Evolutionary conservation across 2,113 vertebrate genomes (phyloP).

Genomic region (Cariama cristata): DNA sequence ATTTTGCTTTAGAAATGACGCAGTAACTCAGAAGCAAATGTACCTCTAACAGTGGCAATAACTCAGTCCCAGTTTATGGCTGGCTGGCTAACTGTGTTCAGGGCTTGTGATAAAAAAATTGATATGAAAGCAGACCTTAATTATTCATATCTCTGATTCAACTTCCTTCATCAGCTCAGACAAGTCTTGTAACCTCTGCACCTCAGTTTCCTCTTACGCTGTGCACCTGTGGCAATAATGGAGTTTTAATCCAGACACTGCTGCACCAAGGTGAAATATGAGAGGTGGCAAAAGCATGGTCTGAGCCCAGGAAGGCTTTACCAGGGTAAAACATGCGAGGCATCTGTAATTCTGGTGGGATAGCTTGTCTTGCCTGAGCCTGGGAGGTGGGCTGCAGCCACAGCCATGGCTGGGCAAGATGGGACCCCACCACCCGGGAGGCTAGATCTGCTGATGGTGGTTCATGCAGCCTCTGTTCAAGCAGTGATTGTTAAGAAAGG

Average conservation of each 20-base stretch:
- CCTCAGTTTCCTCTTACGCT: not conserved
- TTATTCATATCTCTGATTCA: not conserved
- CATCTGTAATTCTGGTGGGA: not conserved
- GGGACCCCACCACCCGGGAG: fast-evolving
- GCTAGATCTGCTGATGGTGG: not conserved
- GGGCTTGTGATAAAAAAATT: not conserved
- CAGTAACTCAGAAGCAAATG: not conserved
- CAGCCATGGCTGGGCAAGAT: fast-evolving
- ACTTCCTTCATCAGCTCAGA: not conserved
- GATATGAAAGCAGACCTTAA: not conserved
- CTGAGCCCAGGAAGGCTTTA: not conserved
- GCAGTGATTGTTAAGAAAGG: not conserved
- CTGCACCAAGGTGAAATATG: not conserved
- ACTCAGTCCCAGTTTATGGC: not conserved
- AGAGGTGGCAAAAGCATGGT: not conserved
- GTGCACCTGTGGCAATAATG: not conserved
- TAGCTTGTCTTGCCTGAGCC: fast-evolving
- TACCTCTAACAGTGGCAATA: not conserved
- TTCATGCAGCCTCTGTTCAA: not conserved
- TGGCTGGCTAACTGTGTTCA: not conserved
- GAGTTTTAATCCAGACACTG: not conserved
- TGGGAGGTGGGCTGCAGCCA: not conserved
- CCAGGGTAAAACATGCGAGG: fast-evolving
- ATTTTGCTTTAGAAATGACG: not conserved
- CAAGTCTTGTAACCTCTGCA: not conserved